A percentile compares a stretch with the other conserved stretches of the same genome.
These are phyloP conservation scores for Platalea minor DNA, from an alignment of 2,797 vertebrate species.

Conservation along the genomic window DNA sequence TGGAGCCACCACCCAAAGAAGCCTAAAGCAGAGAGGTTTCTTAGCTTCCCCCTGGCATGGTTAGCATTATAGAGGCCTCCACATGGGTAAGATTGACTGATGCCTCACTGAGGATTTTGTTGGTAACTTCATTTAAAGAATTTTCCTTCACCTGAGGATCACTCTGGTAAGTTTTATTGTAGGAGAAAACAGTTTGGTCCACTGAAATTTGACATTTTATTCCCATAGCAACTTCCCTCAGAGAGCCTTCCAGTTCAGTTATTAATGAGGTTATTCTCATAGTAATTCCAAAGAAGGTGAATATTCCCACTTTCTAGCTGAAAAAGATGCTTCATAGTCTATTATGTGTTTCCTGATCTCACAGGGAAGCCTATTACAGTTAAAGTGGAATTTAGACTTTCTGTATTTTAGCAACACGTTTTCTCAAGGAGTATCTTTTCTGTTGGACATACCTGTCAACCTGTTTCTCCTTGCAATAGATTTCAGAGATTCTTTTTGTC, in stretches of 20 bases:
- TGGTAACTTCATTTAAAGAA: neutral
- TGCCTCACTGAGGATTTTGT: neutral
- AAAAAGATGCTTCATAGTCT: neutral
- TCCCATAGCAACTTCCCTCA: constrained; percentile 11
- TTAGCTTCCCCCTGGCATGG: neutral
- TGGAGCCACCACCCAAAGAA: neutral
- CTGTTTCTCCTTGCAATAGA: neutral
- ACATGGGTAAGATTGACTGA: neutral
- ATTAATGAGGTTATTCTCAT: constrained; percentile 39
- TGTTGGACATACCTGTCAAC: neutral
- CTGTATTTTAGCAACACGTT: neutral
- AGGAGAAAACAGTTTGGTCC: neutral
- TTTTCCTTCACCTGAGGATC: neutral
- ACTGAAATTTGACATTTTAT: constrained; percentile 44
- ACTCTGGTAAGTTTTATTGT: neutral
- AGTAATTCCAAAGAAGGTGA: neutral
- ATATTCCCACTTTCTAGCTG: neutral
- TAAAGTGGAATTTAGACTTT: constrained; percentile 11
- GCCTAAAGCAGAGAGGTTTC: neutral
- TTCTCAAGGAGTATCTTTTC: neutral
- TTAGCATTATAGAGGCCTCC: neutral
- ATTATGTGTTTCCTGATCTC: neutral
- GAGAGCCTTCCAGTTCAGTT: constrained; percentile 24
- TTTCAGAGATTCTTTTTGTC: constrained; percentile 3
- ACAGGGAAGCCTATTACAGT: neutral